These are phyloP conservation scores for Hirundo rustica DNA, from an alignment of 2,797 vertebrate genomes.

Conservation along the genomic window DNA sequence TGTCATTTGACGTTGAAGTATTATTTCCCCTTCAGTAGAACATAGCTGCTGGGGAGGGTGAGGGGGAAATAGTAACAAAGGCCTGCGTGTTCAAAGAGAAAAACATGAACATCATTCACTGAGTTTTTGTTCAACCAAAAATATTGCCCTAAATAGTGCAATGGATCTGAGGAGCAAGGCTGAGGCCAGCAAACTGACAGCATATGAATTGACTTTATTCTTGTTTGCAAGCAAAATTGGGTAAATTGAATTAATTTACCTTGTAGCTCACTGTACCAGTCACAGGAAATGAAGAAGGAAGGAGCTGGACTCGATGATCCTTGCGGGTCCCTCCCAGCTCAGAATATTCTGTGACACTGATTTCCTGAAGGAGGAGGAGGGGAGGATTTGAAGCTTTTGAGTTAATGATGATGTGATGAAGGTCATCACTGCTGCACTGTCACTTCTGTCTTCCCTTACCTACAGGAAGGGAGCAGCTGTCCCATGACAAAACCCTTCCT, in stretches of 20 bases:
- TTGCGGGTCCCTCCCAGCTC: background rate
- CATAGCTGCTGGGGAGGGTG: background rate
- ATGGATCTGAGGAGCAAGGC: background rate
- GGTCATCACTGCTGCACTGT: background rate
- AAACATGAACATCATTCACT: background rate
- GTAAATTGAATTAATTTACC: slow-evolving; percentile 27
- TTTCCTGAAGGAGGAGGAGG: background rate
- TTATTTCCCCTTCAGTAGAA: slow-evolving; percentile 31
- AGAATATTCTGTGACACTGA: background rate
- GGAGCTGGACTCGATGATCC: background rate
- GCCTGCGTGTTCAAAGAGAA: background rate
- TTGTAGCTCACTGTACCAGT: background rate
- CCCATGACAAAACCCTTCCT: background rate
- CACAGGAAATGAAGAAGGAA: background rate
- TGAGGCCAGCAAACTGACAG: background rate
- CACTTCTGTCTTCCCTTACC: background rate
- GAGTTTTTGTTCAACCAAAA: slow-evolving; percentile 14
- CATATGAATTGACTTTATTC: background rate
- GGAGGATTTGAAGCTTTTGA: background rate
- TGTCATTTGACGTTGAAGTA: background rate
- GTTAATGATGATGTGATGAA: background rate
- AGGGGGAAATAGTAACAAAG: background rate
- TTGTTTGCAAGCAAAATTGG: slow-evolving; percentile 10
- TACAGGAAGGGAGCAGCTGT: background rate
- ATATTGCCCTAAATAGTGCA: slow-evolving; percentile 1